Evolutionary conservation across 92 coral and sea anemone genomes (phyloP).

Genomic region (Umimayanthus kanabou): DNA sequence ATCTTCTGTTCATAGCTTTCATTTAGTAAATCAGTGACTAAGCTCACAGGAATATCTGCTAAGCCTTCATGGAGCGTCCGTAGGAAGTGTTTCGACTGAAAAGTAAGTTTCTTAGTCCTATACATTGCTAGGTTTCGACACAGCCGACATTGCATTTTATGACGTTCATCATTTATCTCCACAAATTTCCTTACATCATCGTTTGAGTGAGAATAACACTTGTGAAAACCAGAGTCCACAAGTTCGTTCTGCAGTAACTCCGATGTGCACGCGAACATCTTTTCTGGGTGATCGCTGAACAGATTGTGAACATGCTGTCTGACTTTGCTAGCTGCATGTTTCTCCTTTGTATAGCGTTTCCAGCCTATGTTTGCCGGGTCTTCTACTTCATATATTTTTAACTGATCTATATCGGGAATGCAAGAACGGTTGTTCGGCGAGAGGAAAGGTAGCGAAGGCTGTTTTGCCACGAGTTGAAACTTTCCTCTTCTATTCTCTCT

Average conservation of each 20-base stretch:
- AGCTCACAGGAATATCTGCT: slow-evolving; percentile 59
- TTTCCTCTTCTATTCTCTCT: slow-evolving; percentile 47
- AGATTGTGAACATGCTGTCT: slow-evolving; percentile 55
- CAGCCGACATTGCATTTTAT: background rate
- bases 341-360: background rate
- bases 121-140: background rate
- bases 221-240: background rate
- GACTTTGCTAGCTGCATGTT: background rate
- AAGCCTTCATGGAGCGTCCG: slow-evolving; percentile 40
- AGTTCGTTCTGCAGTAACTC: slow-evolving; percentile 58
- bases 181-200: background rate
- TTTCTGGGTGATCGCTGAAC: slow-evolving; percentile 56
- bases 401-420: slow-evolving; percentile 32
- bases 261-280: slow-evolving; percentile 48
- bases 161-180: background rate
- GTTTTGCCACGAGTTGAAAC: slow-evolving; percentile 50
- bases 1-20: slow-evolving; percentile 68
- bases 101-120: background rate
- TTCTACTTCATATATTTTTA: background rate
- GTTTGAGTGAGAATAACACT: background rate
- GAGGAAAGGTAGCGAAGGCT: slow-evolving; percentile 73
- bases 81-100: background rate
- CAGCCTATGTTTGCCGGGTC: background rate
- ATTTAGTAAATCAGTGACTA: slow-evolving; percentile 57
- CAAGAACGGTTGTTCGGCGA: slow-evolving; percentile 56